Evolutionary conservation across 1,140 invertebrate genomes (phyloP), one percentile per base, ranked within the genome.

Genomic region (Vanessa atalanta): DNA sequence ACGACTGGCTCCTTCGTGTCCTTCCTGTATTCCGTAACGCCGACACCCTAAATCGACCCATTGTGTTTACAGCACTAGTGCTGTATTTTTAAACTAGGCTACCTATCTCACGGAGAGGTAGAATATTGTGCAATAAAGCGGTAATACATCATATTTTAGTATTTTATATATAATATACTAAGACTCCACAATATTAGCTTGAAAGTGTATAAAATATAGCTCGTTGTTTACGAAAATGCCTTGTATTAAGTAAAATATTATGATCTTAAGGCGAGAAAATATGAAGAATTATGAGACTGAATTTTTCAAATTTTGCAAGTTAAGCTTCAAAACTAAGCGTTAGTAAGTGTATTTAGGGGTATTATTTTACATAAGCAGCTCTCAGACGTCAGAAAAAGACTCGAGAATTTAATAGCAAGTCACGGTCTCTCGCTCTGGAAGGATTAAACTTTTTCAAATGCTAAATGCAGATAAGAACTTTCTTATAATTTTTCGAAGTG

Each of bases 11-110:
- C 20, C 55, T 57, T 57, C 57, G 15, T 12, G 26, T 37, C 57
- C 26, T 61, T 61, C 57, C 66, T 68, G 51, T 51, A 57, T n/a
- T 15, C 66, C 47, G 53, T 68, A 43, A 60, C 26, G 53, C 12
- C 47, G 65, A 53, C 65, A 55, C 20, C 64, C 48, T 60, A 67
- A 67, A 16, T 16, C 31, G 50, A 50, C n/a, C 31, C 50, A 57
- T 67, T 67, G 14, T 55, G 51, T 65, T 65, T 50, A 65, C 47
- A 50, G 64, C 31, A 55, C 50, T 9, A 53, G 26, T 67, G 31
- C 31, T 67, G 50, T 67, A 57, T 68, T 57, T 57, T 68, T 60
- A 68, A 68, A 51, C 57, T n/a, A 37, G 57, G 13, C 57, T 61
- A 31, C 8, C 57, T 61, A 61, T 61, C 31, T 61, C 31, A 13